These are phyloP conservation scores for Penaeus vannamei DNA, from an alignment of 1,140 invertebrate species.

Conservation along the genomic window DNA sequence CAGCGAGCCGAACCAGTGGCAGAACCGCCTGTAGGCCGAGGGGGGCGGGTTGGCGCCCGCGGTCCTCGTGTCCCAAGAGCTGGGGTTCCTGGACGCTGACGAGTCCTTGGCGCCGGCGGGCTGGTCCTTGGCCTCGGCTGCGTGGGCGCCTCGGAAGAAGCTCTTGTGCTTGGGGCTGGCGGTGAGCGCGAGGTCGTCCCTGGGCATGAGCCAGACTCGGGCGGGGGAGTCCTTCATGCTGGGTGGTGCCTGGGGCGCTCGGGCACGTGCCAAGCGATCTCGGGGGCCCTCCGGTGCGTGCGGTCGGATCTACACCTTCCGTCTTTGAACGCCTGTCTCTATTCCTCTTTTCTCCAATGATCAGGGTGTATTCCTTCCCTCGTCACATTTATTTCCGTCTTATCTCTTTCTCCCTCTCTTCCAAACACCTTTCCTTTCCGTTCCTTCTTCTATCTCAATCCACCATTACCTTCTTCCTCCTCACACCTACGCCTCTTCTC, in stretches of 20 bases:
- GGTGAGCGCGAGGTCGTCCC: constrained; percentile 9
- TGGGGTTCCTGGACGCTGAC: neutral
- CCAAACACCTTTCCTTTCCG: too few relatives aligned
- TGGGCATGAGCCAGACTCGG: constrained; percentile 40
- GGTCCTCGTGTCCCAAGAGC: neutral
- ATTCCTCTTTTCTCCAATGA: too few relatives aligned
- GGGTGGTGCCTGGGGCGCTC: neutral
- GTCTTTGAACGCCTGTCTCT: neutral
- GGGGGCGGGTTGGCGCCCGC: neutral
- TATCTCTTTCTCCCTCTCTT: too few relatives aligned
- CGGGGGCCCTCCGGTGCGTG: too few relatives aligned
- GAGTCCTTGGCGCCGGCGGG: too few relatives aligned
- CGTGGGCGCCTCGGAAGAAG: neutral
- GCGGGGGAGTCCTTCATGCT: constrained; percentile 39
- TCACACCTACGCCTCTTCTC: too few relatives aligned
- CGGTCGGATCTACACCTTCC: neutral
- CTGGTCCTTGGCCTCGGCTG: too few relatives aligned
- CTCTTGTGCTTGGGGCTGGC: neutral
- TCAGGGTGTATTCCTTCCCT: too few relatives aligned
- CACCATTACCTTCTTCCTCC: too few relatives aligned
- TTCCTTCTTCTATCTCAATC: too few relatives aligned
- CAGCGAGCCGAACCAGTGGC: constrained; percentile 18
- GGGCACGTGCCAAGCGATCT: neutral
- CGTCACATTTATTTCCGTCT: too few relatives aligned
- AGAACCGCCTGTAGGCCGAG: constrained; percentile 30